Base-by-base conservation (phyloP, 2,888 invertebrate genomes). In the Dascillus cervinus region DNA sequence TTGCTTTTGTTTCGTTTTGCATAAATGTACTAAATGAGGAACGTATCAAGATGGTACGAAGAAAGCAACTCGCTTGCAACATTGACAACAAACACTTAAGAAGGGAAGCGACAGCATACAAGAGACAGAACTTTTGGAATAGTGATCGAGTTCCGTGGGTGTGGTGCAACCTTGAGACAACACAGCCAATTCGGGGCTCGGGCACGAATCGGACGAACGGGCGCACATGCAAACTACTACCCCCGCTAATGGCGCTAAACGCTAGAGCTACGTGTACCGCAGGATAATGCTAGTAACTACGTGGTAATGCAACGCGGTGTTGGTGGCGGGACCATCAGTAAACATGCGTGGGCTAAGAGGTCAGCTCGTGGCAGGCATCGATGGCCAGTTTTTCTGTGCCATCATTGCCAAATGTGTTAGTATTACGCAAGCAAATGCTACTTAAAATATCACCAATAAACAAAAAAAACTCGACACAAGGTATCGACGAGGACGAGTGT, bases 131-230 rank as follows among this genome's bases (percentile, higher is more conserved):
- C 39, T 32, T 39, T 34, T 34, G 36, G 35, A 39, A 39, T 38
- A 42, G 39, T 44, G 39, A 46, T 6, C n/a, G 35, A 44, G 44
- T 50, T 49, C 53, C 47, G 47, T 48, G 47, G 47, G 44, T 43
- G 47, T 47, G 48, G 62, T 62, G 62, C 62, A 60, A 58, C 59
- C 58, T n/a, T 50, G 51, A 62, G 63, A 65, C 65, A 65, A 65
- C 65, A 65, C 65, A 65, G 65, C 65, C 65, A 62, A 56, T 52
- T 56, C 44, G 55, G 57, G 54, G 37, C 37, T 45, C 39, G 46
- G 44, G 43, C 47, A 50, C 44, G 49, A 43, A 44, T 36, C 39
- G 39, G 39, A 49, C 47, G 47, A 38, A 49, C 48, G 47, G 41
- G 50, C 47, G 44, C 35, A 37, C 56, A 57, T 56, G 56, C 56